Conservation (phyloP, 1,140 invertebrate genomes). For the Panagrolaimus sp. region DNA sequence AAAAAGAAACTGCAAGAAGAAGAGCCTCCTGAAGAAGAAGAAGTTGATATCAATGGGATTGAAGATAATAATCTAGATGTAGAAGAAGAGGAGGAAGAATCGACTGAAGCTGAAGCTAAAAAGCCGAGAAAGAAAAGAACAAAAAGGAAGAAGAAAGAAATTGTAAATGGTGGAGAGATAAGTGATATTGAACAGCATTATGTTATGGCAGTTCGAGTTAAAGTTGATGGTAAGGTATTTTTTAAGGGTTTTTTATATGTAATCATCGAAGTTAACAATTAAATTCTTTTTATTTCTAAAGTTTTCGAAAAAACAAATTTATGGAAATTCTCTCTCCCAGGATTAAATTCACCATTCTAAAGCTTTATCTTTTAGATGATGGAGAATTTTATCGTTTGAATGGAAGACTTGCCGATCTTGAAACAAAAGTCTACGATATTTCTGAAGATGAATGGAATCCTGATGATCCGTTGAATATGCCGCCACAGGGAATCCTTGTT, state of each 20-base stretch:
- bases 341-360: background rate
- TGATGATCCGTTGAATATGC: conserved; percentile 16
- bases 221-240: conserved; percentile 1
- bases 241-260: background rate
- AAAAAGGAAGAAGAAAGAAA: conserved; percentile 18
- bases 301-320: no score
- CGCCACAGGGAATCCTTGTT: background rate
- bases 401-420: conserved; percentile 4
- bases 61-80: conserved; percentile 8
- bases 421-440: background rate
- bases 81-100: conserved; percentile 1
- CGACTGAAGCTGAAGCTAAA: background rate
- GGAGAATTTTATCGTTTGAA: conserved; percentile 4
- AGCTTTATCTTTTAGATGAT: background rate
- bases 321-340: background rate
- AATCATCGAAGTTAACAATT: background rate
- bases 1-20: background rate
- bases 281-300: no score
- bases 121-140: conserved; percentile 2
- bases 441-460: conserved; percentile 18
- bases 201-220: background rate
- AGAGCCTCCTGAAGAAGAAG: background rate
- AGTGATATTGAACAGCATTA: conserved; percentile 6
- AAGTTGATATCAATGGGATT: background rate
- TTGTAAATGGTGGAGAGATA: background rate